Conservation (phyloP, 2,113 vertebrate genomes). For the Phocoena sinus region DNA sequence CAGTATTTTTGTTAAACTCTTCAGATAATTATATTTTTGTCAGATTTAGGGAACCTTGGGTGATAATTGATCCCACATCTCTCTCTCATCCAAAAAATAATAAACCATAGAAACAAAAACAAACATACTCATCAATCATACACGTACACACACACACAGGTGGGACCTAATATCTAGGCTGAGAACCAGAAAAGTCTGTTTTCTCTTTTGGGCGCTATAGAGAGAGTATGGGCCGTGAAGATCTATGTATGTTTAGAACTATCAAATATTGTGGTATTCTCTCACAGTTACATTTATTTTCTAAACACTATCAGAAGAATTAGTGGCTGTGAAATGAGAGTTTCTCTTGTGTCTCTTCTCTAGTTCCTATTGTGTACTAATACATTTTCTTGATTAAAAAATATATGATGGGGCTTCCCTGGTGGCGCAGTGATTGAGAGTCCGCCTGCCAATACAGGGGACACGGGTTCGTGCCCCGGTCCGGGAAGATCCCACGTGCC, state of each 20-base stretch:
- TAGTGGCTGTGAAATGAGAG: neutral
- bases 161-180: neutral
- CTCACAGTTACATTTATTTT: neutral
- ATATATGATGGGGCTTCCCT: neutral
- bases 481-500: too few species aligned
- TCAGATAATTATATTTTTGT: neutral
- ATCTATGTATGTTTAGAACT: neutral
- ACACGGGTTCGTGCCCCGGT: too few species aligned
- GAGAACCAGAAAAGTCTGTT: neutral
- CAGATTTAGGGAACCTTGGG: neutral
- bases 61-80: neutral
- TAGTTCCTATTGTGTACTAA: neutral
- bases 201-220: neutral
- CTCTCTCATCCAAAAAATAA: neutral
- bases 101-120: neutral
- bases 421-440: too few species aligned
- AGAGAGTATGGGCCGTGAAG: neutral
- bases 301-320: neutral
- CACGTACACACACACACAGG: neutral
- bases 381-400: neutral
- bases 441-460: too few species aligned
- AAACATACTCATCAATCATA: neutral
- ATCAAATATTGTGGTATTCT: neutral
- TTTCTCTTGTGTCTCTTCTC: neutral
- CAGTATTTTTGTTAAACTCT: neutral